These are phyloP conservation scores for Ptychochromis oligacanthus DNA, from an alignment of 2,113 vertebrate genomes.

Conservation along the genomic window DNA sequence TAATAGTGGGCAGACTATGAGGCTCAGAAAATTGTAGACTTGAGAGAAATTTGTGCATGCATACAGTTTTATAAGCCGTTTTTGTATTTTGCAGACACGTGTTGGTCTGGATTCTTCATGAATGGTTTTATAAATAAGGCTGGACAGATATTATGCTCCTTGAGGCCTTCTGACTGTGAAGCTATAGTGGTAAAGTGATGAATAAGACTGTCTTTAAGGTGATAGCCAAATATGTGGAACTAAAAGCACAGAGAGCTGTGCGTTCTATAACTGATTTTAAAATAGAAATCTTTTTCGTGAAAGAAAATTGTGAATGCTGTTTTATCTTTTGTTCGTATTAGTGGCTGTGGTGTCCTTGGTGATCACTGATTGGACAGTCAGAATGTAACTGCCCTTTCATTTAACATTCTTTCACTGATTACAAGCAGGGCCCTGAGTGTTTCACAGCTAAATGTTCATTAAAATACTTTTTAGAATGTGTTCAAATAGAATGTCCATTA, in stretches of 20 bases:
- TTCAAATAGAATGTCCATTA: not conserved
- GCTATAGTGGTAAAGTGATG: not conserved
- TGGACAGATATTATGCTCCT: not conserved
- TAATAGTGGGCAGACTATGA: not conserved
- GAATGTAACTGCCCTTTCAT: not conserved
- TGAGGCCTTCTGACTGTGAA: not conserved
- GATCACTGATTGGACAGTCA: not conserved
- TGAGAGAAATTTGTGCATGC: not conserved
- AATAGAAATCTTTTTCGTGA: not conserved
- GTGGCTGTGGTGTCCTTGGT: not conserved
- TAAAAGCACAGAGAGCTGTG: not conserved
- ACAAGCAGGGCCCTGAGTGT: not conserved
- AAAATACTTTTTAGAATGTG: not conserved
- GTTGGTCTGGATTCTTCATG: not conserved
- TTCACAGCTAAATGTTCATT: not conserved
- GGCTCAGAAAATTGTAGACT: not conserved
- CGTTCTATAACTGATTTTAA: not conserved
- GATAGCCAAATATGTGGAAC: not conserved
- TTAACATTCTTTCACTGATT: slow-evolving; percentile 15
- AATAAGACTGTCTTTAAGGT: not conserved
- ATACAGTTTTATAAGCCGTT: not conserved
- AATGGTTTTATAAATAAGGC: not conserved
- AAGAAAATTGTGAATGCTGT: not conserved
- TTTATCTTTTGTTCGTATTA: not conserved
- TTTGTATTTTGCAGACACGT: not conserved